Evolutionary conservation across 2,797 vertebrate species (phyloP).

Genomic region (Sciaenops ocellatus): DNA sequence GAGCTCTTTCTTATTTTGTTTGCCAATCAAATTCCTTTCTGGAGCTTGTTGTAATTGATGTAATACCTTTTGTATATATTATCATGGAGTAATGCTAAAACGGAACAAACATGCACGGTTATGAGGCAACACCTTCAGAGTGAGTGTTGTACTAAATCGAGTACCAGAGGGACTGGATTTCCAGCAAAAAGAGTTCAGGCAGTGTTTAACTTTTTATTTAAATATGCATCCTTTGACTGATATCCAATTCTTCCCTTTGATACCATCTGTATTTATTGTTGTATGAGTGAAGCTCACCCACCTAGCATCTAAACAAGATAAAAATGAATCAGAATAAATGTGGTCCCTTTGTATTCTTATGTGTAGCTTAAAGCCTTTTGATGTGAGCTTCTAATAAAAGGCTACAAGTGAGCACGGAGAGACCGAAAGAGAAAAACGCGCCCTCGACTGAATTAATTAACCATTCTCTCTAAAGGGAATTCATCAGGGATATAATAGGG

Average conservation of each 20-base stretch:
- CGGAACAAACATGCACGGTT: not conserved
- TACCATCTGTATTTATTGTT: slow-evolving; percentile 12
- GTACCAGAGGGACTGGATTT: not conserved
- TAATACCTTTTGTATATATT: not conserved
- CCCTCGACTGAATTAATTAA: slow-evolving; percentile 74
- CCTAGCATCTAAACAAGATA: slow-evolving; percentile 12
- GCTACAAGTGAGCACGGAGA: slow-evolving; percentile 25
- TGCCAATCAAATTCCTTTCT: slow-evolving; percentile 16
- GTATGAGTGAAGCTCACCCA: slow-evolving; percentile 10
- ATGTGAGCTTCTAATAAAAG: slow-evolving; percentile 30
- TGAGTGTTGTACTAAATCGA: not conserved
- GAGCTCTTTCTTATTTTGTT: slow-evolving; percentile 24
- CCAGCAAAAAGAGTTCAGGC: slow-evolving; percentile 5
- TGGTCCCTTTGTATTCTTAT: slow-evolving; percentile 15
- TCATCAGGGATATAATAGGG: slow-evolving; percentile 78
- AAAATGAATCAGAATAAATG: slow-evolving; percentile 26
- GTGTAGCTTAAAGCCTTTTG: slow-evolving; percentile 42
- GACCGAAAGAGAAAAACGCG: slow-evolving; percentile 32
- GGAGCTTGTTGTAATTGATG: slow-evolving; percentile 13
- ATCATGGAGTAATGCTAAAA: not conserved
- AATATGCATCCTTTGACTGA: not conserved
- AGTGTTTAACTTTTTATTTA: slow-evolving; percentile 21
- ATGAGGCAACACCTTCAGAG: not conserved
- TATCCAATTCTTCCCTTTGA: slow-evolving; percentile 14
- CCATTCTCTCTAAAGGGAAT: slow-evolving; percentile 72